Evolutionary conservation across 2,797 vertebrate genomes (phyloP).

Genomic region (Holocentrus rufus): DNA sequence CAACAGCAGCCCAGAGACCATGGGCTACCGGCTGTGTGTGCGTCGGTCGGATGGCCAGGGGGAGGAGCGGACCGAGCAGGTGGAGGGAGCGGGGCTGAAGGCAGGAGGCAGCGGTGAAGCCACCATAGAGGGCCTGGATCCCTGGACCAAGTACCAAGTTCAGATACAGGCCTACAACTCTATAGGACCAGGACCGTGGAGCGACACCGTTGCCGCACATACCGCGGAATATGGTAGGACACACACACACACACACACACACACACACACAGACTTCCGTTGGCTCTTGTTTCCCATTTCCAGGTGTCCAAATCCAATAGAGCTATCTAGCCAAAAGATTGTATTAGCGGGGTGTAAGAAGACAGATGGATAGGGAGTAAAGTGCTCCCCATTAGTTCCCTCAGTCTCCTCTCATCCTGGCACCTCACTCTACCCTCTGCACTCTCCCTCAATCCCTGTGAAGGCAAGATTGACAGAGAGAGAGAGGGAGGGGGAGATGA

Average conservation of each 20-base stretch:
- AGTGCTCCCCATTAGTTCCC: conserved; percentile 58
- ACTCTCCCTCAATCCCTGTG: conserved; percentile 28
- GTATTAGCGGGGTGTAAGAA: conserved; percentile 41
- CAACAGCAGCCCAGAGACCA: conserved; percentile 90
- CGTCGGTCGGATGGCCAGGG: conserved; percentile 79
- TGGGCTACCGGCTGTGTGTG: conserved; percentile 88
- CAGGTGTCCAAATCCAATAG: conserved; percentile 19
- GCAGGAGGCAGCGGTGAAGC: conserved; percentile 71
- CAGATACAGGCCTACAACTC: conserved; percentile 94
- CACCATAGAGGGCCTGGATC: conserved; percentile 87
- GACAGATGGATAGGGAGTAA: conserved; percentile 62
- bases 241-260: conserved; percentile 19
- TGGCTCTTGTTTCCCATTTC: conserved; percentile 34
- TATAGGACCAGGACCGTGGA: conserved; percentile 93
- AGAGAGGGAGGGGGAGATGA: conserved; percentile 40
- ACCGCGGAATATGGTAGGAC: conserved; percentile 89
- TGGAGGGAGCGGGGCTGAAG: conserved; percentile 69
- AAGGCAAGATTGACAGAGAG: conserved; percentile 49
- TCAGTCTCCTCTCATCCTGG: conserved; percentile 40
- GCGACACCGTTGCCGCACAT: conserved; percentile 81
- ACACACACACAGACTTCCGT: conserved; percentile 21
- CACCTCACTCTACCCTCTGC: conserved; percentile 52
- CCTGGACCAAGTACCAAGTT: conserved; percentile 91
- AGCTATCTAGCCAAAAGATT: conserved; percentile 16
- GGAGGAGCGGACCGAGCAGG: conserved; percentile 67